Evolutionary conservation across 2,888 invertebrate genomes (phyloP).

Genomic region (Brachyptera risi): DNA sequence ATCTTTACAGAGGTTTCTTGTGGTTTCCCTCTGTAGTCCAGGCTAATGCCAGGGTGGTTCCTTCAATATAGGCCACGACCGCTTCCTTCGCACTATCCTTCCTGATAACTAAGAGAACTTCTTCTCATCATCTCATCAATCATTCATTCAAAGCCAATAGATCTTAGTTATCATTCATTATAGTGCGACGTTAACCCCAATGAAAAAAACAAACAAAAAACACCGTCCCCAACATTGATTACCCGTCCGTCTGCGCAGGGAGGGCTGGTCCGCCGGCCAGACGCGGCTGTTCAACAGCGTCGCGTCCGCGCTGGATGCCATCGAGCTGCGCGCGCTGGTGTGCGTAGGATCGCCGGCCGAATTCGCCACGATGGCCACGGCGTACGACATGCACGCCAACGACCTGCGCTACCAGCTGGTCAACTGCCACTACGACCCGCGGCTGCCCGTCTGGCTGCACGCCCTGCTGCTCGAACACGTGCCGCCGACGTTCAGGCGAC

Average conservation of each 20-base stretch:
- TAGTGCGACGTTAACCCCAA: too few relatives aligned
- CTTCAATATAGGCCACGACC: too few relatives aligned
- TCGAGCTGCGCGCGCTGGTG: conserved; percentile 61
- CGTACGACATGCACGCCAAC: conserved; percentile 66
- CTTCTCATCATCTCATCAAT: too few relatives aligned
- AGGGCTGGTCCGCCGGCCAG: conserved; percentile 62
- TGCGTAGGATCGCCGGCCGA: conserved; percentile 57
- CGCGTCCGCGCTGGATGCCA: conserved; percentile 60
- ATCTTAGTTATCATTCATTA: too few relatives aligned
- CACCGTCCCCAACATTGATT: not conserved
- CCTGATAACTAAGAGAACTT: too few relatives aligned
- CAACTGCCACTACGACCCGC: conserved; percentile 67
- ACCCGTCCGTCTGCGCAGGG: conserved; percentile 43
- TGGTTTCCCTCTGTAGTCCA: too few relatives aligned
- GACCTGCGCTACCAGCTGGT: conserved; percentile 64
- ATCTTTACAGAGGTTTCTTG: too few relatives aligned
- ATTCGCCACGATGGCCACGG: conserved; percentile 61
- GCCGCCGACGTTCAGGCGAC: conserved; percentile 28
- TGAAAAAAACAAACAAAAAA: too few relatives aligned
- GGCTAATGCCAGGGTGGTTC: too few relatives aligned
- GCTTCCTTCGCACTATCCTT: too few relatives aligned
- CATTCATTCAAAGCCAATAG: too few relatives aligned
- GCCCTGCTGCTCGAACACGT: conserved; percentile 63
- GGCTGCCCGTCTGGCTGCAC: conserved; percentile 74
- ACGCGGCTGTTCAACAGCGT: conserved; percentile 61